phyloP scores from a whole-genome alignment of 2,888 invertebrate genomes.

The Phalangium opilio region DNA sequence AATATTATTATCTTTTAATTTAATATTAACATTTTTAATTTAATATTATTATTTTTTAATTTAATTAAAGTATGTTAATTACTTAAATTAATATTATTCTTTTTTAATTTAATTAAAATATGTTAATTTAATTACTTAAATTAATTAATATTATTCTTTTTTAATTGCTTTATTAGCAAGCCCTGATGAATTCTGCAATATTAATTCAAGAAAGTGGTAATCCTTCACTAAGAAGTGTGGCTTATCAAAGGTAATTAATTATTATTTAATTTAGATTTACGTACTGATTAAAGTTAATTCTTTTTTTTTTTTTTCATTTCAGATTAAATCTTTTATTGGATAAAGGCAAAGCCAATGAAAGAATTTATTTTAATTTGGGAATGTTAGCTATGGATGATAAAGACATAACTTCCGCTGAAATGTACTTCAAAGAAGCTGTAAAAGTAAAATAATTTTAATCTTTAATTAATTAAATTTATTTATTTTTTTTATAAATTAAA shows the following conservation, averaged over 20 bases:
- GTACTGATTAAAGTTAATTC: no score
- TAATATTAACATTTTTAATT: no score
- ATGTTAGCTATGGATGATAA: conserved; percentile 94
- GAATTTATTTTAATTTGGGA: conserved; percentile 85
- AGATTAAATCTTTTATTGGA: conserved; percentile 62
- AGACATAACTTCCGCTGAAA: conserved; percentile 71
- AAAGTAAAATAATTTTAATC: conserved; percentile 32
- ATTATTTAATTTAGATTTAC: background rate
- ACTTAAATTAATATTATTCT: no score
- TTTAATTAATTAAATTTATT: background rate
- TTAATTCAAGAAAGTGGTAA: conserved; percentile 77
- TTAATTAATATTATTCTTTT: no score
- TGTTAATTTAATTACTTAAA: no score
- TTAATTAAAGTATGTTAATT: no score
- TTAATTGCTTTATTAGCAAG: conserved; percentile 32
- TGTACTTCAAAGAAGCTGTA: conserved; percentile 77
- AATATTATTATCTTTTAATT: conserved; percentile 3
- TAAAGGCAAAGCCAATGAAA: conserved; percentile 61
- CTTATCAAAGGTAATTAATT: conserved; percentile 26
- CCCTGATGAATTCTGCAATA: conserved; percentile 85
- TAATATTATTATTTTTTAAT: no score
- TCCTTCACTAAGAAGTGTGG: conserved; percentile 55
- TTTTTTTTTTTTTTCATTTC: no score
- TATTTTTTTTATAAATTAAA: background rate
- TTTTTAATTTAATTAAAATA: no score